Base-by-base conservation (phyloP, 2,888 invertebrate species). In the Shargacucullia verbasci region DNA sequence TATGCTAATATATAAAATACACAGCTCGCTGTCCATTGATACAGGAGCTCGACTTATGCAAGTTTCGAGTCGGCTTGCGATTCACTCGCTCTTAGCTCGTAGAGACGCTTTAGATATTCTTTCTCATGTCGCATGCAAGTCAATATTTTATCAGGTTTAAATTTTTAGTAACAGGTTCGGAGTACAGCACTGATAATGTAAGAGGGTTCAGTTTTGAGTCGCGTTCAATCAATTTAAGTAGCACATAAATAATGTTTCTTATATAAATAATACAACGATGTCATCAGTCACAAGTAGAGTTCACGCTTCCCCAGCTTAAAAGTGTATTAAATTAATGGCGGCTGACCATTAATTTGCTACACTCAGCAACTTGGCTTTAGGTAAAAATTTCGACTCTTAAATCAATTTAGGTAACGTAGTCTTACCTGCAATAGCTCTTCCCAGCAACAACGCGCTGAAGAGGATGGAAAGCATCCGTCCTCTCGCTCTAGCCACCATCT, bases 351-450 rank as follows among this genome's bases (percentile, higher is more conserved):
- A 14, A 45, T 45, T 44, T 11, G 1, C 34, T 15, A n/a, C n/a
- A 8, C n/a, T 12, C 7, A 35, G 33, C 14, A 7, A 15, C 34
- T 35, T 35, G 7, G 13, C 6, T 7, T 8, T 1, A n/a, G n/a
- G n/a, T n/a, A n/a, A 2, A 27, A 27, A 9, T 40, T 41, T 12
- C 27, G 41, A 9, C 13, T 10, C 14, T 6, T 29, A 29, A 9
- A 1, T 2, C 29, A 29, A 45, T 44, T 9, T 15, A 13, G 12
- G 34, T 25, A 12, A 13, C 11, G 11, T 38, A 29, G 33, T 31
- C 87, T 86, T 76, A 93, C 94, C 93, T 83, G 93, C 90, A 63
- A 94, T 88, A 70, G 90, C 92, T 62, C 92, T 86, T 64, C 93
- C 93, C 68, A 94, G 86, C 50, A 94, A 87, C 69, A 94, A 76